Conservation (phyloP, 2,888 invertebrate species). For the Metellina segmentata region DNA sequence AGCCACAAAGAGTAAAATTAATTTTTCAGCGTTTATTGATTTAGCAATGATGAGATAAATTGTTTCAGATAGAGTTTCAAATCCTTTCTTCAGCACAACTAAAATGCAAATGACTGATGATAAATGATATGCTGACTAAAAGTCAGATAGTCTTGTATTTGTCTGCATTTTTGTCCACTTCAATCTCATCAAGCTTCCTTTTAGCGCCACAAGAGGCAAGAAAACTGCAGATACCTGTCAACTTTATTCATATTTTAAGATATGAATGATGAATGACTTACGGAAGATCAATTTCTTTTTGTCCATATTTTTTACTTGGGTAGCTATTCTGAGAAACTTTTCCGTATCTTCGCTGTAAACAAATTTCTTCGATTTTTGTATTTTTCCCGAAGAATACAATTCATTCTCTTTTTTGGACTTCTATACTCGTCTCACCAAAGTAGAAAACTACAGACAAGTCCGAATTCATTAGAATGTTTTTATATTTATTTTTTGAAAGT, state of each 20-base stretch:
- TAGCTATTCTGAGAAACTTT: conserved; percentile 15
- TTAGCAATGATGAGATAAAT: too few relatives aligned
- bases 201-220: not conserved
- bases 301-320: conserved; percentile 11
- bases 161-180: not conserved
- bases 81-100: not conserved
- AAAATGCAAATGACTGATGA: not conserved
- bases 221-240: not conserved
- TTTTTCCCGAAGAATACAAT: not conserved
- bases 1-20: too few relatives aligned
- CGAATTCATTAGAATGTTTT: too few relatives aligned
- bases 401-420: not conserved
- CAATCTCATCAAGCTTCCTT: not conserved
- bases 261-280: conserved; percentile 55
- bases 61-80: too few relatives aligned
- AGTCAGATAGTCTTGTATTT: not conserved
- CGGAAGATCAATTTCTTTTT: conserved; percentile 41
- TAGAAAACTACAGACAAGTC: too few relatives aligned
- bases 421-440: too few relatives aligned
- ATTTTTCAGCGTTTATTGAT: too few relatives aligned
- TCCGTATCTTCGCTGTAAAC: not conserved
- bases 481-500: too few relatives aligned
- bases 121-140: not conserved
- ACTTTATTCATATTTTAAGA: conserved; percentile 4
- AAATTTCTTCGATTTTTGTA: not conserved